phyloP scores from a whole-genome alignment of 2,113 vertebrate species.

The Chamaea fasciata region DNA sequence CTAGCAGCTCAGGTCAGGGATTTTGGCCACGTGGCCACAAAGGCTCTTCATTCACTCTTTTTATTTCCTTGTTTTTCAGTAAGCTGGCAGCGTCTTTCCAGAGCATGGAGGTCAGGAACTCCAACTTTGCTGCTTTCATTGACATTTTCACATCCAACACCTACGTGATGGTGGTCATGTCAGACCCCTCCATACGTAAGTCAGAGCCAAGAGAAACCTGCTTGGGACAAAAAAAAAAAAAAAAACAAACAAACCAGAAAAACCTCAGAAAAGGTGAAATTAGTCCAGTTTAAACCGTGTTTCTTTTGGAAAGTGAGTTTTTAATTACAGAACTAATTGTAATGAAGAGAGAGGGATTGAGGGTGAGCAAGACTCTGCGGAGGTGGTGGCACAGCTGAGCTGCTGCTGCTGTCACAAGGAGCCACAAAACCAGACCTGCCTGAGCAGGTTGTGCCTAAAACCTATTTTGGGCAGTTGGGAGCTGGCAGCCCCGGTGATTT shows the following conservation, averaged over 20 bases:
- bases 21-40: background rate
- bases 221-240: background rate
- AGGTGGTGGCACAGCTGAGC: background rate
- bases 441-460: background rate
- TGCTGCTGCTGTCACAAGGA: background rate
- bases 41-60: background rate
- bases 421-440: background rate
- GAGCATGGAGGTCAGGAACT: conserved; percentile 99
- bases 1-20: background rate
- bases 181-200: conserved; percentile 98
- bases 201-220: background rate
- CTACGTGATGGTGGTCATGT: conserved; percentile 99
- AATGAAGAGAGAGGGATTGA: background rate
- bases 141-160: conserved; percentile 99
- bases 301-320: background rate
- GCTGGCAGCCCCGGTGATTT: background rate
- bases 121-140: conserved; percentile 98
- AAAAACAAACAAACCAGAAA: too few relatives aligned
- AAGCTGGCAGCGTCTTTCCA: conserved; percentile 98
- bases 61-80: conserved; percentile 58
- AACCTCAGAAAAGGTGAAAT: background rate
- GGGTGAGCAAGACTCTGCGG: background rate
- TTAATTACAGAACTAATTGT: background rate
- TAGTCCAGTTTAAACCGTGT: rapidly evolving
- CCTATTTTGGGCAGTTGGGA: conserved; percentile 12